Percentiles rank a stretch among this genome's conserved stretches.
Conservation (phyloP, 2,797 vertebrate species). For the Macrochelys suwanniensis region DNA sequence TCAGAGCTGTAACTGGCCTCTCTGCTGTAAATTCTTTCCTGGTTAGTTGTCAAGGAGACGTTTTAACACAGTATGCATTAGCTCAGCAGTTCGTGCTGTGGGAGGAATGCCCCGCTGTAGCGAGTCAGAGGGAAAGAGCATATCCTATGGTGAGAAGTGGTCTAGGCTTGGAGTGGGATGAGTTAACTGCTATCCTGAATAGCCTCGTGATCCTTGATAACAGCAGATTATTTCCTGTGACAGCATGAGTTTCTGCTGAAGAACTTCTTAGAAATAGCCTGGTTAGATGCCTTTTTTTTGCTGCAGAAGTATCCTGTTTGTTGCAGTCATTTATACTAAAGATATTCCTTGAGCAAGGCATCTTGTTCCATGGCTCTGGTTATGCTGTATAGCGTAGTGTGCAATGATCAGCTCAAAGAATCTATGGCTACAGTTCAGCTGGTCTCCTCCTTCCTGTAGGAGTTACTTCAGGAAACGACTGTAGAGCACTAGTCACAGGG, state of each 20-base stretch:
- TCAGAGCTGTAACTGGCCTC: slow-evolving; percentile 40
- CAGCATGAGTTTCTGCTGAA: slow-evolving; percentile 1
- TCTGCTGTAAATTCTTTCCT: slow-evolving; percentile 17
- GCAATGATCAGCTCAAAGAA: neutral
- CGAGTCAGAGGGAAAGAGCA: neutral
- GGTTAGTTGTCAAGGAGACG: slow-evolving; percentile 46
- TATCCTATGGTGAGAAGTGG: neutral
- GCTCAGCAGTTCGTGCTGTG: neutral
- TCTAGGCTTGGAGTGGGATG: neutral
- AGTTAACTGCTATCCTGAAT: neutral
- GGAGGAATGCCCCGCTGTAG: neutral
- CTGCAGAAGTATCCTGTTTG: neutral
- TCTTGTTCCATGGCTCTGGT: fast-evolving
- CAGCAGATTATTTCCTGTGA: neutral
- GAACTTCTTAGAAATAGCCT: neutral
- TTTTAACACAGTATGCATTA: neutral
- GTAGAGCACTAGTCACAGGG: neutral
- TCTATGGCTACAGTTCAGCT: neutral
- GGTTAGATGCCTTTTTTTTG: neutral
- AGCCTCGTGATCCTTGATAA: neutral
- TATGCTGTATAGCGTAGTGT: neutral
- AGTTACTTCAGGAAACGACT: neutral
- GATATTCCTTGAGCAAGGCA: neutral
- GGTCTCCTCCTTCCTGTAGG: neutral
- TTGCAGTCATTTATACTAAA: neutral